Evolutionary conservation across 2,113 vertebrate species (phyloP).

Genomic region (Takifugu flavidus): DNA sequence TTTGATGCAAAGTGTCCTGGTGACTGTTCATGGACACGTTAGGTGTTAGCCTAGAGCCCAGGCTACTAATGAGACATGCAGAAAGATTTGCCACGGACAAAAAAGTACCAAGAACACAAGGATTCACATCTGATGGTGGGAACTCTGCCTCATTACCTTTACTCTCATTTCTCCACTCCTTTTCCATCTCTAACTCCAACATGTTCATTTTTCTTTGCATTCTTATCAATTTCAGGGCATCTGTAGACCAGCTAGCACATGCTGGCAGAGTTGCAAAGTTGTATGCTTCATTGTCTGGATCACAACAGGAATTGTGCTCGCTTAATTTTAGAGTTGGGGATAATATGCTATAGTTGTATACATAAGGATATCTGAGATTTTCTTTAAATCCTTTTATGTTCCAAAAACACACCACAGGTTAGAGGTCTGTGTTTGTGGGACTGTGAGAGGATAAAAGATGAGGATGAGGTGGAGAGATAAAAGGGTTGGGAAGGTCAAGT

Average conservation of each 20-base stretch:
- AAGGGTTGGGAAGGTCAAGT: constrained; percentile 60
- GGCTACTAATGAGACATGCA: constrained; percentile 64
- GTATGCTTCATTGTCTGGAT: constrained; percentile 21
- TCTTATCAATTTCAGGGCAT: constrained; percentile 45
- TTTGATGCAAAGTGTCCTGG: constrained; percentile 40
- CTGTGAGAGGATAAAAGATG: neutral
- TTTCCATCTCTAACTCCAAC: constrained; percentile 19
- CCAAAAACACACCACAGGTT: constrained; percentile 1
- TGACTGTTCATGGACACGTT: constrained; percentile 38
- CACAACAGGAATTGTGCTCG: constrained; percentile 23
- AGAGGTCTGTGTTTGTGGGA: neutral
- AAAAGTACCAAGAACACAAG: constrained; percentile 39
- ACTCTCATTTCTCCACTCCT: constrained; percentile 11
- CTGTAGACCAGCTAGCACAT: constrained; percentile 9
- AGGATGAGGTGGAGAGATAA: constrained; percentile 23
- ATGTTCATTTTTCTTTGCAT: constrained; percentile 5
- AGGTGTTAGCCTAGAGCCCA: constrained; percentile 45
- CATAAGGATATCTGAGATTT: neutral
- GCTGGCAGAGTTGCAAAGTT: constrained; percentile 12
- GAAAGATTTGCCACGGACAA: constrained; percentile 35
- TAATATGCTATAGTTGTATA: too few species aligned
- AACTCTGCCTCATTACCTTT: constrained; percentile 57
- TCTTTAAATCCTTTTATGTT: constrained; percentile 9
- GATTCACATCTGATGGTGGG: constrained; percentile 52
- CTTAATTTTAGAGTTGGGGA: constrained; percentile 20